These are phyloP conservation scores for Leptinotarsa peninsularis DNA, from an alignment of 2,888 invertebrate species.

Conservation along the genomic window DNA sequence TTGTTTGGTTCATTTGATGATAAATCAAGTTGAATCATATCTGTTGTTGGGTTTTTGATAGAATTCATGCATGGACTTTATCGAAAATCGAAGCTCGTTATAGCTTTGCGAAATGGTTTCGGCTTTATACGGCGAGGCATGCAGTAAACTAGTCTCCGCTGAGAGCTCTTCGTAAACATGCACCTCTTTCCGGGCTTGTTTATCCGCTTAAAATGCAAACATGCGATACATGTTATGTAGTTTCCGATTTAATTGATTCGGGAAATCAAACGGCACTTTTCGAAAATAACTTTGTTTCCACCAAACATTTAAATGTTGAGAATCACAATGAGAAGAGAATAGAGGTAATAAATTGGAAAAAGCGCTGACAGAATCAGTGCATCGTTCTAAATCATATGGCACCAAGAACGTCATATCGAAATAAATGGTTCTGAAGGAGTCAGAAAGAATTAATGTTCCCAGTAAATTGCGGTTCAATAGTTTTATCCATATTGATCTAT, in stretches of 20 bases:
- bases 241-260: neutral
- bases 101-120: neutral
- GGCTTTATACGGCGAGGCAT: neutral
- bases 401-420: too few species aligned
- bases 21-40: neutral
- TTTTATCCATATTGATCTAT: too few species aligned
- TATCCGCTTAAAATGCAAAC: constrained; percentile 9
- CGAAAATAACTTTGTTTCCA: too few species aligned
- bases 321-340: too few species aligned
- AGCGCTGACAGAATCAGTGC: too few species aligned
- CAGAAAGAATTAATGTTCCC: too few species aligned
- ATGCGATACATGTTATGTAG: neutral
- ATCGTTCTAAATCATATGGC: too few species aligned
- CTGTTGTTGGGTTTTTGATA: neutral
- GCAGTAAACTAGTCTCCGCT: neutral
- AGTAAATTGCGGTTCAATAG: too few species aligned
- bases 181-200: neutral
- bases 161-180: constrained; percentile 1
- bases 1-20: neutral
- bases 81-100: constrained; percentile 16
- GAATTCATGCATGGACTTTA: constrained; percentile 1
- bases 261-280: neutral
- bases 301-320: too few species aligned
- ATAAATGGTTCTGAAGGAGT: too few species aligned
- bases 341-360: too few species aligned